Conservation (phyloP, 2,797 vertebrate genomes). For the Numenius phaeopus region DNA sequence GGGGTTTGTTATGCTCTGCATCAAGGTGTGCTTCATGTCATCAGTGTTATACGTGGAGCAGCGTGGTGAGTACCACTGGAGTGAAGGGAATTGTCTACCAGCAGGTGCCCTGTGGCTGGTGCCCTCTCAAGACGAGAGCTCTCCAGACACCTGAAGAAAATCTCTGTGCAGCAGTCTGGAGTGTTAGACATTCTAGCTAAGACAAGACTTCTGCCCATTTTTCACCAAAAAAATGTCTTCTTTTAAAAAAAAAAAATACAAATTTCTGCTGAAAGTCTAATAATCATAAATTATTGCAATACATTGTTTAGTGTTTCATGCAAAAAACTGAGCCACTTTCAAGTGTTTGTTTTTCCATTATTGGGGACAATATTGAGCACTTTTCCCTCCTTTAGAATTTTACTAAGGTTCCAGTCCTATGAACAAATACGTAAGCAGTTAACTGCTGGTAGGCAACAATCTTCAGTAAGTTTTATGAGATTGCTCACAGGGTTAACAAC, state of each 20-base stretch:
- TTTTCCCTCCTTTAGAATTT: background rate
- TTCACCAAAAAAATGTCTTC: too few species aligned
- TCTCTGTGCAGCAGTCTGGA: background rate
- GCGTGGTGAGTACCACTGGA: background rate
- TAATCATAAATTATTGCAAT: background rate
- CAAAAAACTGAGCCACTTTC: background rate
- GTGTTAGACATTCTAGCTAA: background rate
- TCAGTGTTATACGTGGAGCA: rapidly evolving
- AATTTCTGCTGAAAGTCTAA: background rate
- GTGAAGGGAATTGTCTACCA: background rate
- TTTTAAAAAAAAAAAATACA: too few species aligned
- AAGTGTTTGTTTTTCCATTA: background rate
- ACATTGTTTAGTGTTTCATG: background rate
- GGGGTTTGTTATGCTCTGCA: rapidly evolving
- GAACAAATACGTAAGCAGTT: background rate
- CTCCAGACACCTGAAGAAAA: background rate
- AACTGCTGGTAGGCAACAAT: background rate
- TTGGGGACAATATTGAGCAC: background rate
- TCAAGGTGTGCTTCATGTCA: rapidly evolving
- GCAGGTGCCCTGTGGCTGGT: rapidly evolving
- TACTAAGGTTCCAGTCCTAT: background rate
- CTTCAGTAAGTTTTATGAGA: background rate
- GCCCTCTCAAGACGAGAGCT: background rate
- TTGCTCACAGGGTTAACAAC: background rate
- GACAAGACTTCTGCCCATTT: background rate